Conservation (phyloP, 2,888 invertebrate species). For the Tetragnatha montana region DNA sequence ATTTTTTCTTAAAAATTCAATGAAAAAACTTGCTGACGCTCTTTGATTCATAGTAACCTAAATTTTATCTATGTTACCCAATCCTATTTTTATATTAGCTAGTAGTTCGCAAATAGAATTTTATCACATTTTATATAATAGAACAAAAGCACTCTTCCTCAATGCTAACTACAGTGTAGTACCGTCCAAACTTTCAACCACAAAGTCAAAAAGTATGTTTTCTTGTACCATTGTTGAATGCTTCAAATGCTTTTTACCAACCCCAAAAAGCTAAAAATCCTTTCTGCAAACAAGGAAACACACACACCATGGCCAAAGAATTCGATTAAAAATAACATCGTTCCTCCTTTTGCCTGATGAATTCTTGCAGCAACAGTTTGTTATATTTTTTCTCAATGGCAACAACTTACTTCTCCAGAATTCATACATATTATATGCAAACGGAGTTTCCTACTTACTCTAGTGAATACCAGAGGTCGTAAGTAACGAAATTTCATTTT, state of each 20-base stretch:
- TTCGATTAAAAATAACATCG: not conserved
- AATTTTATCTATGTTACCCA: too few relatives aligned
- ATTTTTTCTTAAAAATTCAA: too few relatives aligned
- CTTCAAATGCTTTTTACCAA: not conserved
- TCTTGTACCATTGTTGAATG: too few relatives aligned
- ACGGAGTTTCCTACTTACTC: not conserved
- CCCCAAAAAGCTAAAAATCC: not conserved
- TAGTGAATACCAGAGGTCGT: conserved; percentile 1
- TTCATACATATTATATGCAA: conserved; percentile 1
- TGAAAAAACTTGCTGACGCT: too few relatives aligned
- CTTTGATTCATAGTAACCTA: too few relatives aligned
- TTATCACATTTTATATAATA: too few relatives aligned
- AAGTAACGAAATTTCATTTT: conserved; percentile 41
- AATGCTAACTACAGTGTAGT: too few relatives aligned
- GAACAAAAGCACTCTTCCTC: too few relatives aligned
- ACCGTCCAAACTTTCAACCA: too few relatives aligned
- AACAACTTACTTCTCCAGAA: not conserved
- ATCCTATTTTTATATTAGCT: too few relatives aligned
- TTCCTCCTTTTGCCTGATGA: not conserved
- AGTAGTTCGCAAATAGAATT: too few relatives aligned
- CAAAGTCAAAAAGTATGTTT: too few relatives aligned
- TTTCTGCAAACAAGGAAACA: not conserved
- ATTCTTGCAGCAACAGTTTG: not conserved
- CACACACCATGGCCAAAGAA: not conserved
- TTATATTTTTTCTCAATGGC: not conserved